A percentile compares a stretch with the other conserved stretches of the same genome.
Conservation (phyloP, 2,113 vertebrate species). For the Caloenas nicobarica region DNA sequence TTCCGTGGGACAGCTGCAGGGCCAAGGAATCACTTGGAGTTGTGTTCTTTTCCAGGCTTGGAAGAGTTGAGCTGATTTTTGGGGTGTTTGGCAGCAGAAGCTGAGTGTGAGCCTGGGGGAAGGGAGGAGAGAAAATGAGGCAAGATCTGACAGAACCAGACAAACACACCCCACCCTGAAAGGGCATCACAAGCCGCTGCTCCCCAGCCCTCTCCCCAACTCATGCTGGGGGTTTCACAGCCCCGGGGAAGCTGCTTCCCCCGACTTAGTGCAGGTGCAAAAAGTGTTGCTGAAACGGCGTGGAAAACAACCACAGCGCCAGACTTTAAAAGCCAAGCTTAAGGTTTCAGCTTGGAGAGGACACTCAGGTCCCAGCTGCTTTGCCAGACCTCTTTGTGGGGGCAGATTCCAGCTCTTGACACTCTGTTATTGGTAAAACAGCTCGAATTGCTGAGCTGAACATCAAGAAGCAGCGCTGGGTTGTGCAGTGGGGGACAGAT, state of each 20-base stretch:
- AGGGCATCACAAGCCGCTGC: neutral
- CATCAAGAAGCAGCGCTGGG: neutral
- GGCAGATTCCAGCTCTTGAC: neutral
- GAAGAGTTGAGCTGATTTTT: neutral
- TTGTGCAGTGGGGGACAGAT: neutral
- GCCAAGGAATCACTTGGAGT: accelerated
- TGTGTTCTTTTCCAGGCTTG: neutral
- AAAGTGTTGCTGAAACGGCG: neutral
- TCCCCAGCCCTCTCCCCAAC: neutral
- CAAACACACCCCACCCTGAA: neutral
- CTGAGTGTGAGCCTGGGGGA: neutral
- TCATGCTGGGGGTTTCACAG: neutral
- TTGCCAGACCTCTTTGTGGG: neutral
- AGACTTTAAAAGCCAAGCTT: accelerated
- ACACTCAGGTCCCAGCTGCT: neutral
- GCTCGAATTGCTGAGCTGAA: neutral
- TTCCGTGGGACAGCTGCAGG: neutral
- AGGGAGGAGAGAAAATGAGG: neutral
- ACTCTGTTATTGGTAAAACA: neutral
- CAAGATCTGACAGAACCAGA: neutral
- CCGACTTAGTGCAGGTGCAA: neutral
- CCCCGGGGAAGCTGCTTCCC: neutral
- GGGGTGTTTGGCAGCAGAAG: neutral
- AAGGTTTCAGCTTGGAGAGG: neutral
- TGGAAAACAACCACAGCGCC: accelerated